phyloP scores from a whole-genome alignment of 2,888 invertebrate species.

The Troides oblongomaculatus region DNA sequence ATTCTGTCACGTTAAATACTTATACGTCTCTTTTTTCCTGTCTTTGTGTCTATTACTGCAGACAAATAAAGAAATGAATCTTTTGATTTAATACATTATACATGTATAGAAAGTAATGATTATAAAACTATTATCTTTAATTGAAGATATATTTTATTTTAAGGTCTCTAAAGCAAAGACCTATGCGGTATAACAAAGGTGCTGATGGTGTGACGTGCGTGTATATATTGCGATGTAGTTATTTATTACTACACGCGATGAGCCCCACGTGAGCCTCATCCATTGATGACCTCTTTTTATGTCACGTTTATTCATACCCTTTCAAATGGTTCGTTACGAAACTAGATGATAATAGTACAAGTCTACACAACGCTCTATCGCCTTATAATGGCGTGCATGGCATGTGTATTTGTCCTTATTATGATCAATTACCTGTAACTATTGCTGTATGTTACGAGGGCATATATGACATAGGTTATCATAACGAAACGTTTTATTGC shows the following conservation, averaged over 20 bases:
- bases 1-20: too few relatives aligned
- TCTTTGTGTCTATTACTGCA: too few relatives aligned
- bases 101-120: too few relatives aligned
- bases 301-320: slow-evolving; percentile 15
- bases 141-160: too few relatives aligned
- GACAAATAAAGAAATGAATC: too few relatives aligned
- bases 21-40: too few relatives aligned
- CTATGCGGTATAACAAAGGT: too few relatives aligned
- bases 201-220: too few relatives aligned
- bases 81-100: too few relatives aligned
- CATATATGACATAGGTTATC: slow-evolving; percentile 2
- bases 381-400: background rate
- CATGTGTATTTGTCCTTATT: background rate
- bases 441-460: slow-evolving; percentile 1
- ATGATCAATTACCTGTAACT: slow-evolving; percentile 8
- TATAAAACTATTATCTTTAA: too few relatives aligned
- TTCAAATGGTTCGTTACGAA: slow-evolving; percentile 25
- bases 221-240: too few relatives aligned
- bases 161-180: too few relatives aligned
- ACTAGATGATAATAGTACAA: slow-evolving; percentile 31
- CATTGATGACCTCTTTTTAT: slow-evolving; percentile 15
- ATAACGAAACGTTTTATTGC: background rate
- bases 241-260: slow-evolving; percentile 2
- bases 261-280: slow-evolving; percentile 10
- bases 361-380: slow-evolving; percentile 19